Conservation (phyloP, 2,888 invertebrate species). For the Melieria picta region DNA sequence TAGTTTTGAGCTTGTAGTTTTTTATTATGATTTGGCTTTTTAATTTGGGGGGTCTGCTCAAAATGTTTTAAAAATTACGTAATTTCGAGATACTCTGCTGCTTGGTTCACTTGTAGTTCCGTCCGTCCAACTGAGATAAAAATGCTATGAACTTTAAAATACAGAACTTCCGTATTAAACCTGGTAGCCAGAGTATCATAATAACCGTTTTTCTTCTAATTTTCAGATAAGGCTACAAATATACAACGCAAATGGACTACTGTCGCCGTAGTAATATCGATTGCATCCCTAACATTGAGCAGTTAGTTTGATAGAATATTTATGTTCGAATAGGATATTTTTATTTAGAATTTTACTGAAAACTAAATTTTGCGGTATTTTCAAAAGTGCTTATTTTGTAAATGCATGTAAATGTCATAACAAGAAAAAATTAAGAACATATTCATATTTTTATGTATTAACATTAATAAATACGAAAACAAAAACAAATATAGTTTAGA, state of each 20-base stretch:
- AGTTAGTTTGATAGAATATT: slow-evolving; percentile 63
- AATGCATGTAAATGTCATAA: slow-evolving; percentile 66
- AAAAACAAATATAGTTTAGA: slow-evolving; percentile 23
- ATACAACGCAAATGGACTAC: slow-evolving; percentile 66
- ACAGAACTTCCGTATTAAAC: too few relatives aligned
- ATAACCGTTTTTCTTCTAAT: background rate
- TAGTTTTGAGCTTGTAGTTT: background rate
- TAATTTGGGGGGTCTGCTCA: too few relatives aligned
- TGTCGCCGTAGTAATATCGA: slow-evolving; percentile 65
- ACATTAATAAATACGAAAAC: slow-evolving; percentile 53
- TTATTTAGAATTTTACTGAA: slow-evolving; percentile 64
- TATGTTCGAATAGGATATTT: slow-evolving; percentile 53
- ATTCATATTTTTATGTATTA: slow-evolving; percentile 51
- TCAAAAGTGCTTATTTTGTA: slow-evolving; percentile 66
- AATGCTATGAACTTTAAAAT: background rate
- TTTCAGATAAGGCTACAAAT: slow-evolving; percentile 64
- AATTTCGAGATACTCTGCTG: too few relatives aligned
- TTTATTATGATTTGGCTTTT: background rate
- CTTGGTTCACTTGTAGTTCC: too few relatives aligned
- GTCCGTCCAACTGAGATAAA: background rate
- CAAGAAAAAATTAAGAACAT: slow-evolving; percentile 53
- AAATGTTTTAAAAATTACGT: too few relatives aligned
- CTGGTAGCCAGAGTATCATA: background rate
- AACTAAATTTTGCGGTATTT: slow-evolving; percentile 64
- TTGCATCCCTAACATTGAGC: slow-evolving; percentile 66